phyloP scores from a whole-genome alignment of 2,797 vertebrate species.

The Clarias fuscus region DNA sequence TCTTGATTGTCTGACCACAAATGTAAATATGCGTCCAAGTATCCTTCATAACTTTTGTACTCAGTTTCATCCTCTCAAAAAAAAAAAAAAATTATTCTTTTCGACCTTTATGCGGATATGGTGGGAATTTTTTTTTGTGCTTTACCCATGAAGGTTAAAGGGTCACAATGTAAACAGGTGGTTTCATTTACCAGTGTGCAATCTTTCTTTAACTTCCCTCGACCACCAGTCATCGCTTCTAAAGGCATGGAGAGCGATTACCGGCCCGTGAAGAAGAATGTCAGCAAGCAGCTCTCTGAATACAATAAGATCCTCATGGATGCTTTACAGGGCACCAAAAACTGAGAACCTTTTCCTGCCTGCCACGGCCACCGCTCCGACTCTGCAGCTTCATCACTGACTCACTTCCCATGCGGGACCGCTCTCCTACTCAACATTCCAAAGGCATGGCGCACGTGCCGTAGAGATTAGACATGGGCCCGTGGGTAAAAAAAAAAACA shows the following conservation, averaged over 20 bases:
- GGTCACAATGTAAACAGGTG: slow-evolving; percentile 18
- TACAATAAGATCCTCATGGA: slow-evolving; percentile 88
- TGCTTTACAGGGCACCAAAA: slow-evolving; percentile 79
- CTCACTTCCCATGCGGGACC: slow-evolving; percentile 41
- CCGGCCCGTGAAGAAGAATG: slow-evolving; percentile 78
- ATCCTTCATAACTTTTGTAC: neutral
- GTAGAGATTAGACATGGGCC: slow-evolving; percentile 30
- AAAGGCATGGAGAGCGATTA: slow-evolving; percentile 94
- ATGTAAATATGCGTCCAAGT: neutral
- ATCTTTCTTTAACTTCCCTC: slow-evolving; percentile 69
- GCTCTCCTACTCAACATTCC: slow-evolving; percentile 34
- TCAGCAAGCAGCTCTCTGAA: slow-evolving; percentile 82
- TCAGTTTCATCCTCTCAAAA: neutral
- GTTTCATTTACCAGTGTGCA: slow-evolving; percentile 15
- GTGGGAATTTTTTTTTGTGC: slow-evolving; percentile 5
- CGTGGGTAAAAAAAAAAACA: neutral
- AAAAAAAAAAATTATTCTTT: neutral
- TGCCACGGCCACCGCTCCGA: neutral
- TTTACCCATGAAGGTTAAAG: neutral
- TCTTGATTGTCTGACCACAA: neutral
- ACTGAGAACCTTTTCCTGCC: slow-evolving; percentile 63
- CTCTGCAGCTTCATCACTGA: slow-evolving; percentile 20
- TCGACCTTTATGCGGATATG: neutral
- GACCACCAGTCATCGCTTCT: slow-evolving; percentile 86
- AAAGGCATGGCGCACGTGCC: slow-evolving; percentile 32